Evolutionary conservation across 2,888 invertebrate genomes (phyloP).

Genomic region (Cosmia trapezina): DNA sequence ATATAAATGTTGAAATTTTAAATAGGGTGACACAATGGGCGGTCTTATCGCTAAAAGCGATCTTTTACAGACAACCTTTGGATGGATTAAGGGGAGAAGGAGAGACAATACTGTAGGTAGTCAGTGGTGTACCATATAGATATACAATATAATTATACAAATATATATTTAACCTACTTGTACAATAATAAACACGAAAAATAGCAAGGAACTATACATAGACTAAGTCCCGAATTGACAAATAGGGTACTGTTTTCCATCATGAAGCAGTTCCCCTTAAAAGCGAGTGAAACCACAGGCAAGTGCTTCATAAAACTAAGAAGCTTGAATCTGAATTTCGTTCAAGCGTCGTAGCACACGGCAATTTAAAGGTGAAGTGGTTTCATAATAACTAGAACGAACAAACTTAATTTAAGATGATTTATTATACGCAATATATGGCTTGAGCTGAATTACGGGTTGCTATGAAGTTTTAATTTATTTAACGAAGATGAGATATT

Average conservation of each 20-base stretch:
- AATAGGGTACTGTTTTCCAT: neutral
- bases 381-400: constrained; percentile 55
- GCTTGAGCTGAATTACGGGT: constrained; percentile 36
- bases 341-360: constrained; percentile 23
- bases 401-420: constrained; percentile 55
- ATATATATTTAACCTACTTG: too few species aligned
- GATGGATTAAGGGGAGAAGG: too few species aligned
- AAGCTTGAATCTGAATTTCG: constrained; percentile 19
- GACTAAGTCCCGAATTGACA: neutral
- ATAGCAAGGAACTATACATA: too few species aligned
- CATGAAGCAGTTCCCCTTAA: neutral
- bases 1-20: too few species aligned
- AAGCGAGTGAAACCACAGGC: neutral
- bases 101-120: too few species aligned
- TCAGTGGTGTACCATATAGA: too few species aligned
- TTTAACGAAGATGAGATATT: constrained; percentile 38
- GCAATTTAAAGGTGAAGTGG: constrained; percentile 47
- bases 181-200: too few species aligned
- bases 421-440: constrained; percentile 58
- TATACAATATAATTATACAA: too few species aligned
- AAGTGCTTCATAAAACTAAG: constrained; percentile 32
- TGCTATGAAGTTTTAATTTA: constrained; percentile 53
- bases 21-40: too few species aligned
- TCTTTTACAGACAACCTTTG: too few species aligned
- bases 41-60: too few species aligned